A percentile compares a stretch with the other conserved stretches of the same genome.
Evolutionary conservation across 2,888 invertebrate genomes (phyloP).

Genomic region (Lamellibrachia satsuma): DNA sequence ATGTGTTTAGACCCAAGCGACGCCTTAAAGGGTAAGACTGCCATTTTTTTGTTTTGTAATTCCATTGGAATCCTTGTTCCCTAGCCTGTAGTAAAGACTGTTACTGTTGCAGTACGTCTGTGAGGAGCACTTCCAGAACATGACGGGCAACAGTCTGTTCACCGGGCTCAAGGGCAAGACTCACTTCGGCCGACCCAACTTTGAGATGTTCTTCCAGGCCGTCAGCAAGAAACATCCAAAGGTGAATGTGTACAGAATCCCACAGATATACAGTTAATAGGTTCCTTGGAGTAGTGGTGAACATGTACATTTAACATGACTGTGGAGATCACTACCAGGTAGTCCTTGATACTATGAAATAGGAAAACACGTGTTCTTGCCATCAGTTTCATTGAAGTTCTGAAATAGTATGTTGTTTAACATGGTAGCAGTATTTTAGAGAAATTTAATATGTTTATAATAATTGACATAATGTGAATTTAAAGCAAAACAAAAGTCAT

Average conservation of each 20-base stretch:
- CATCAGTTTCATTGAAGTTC: too few species aligned
- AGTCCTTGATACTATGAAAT: too few species aligned
- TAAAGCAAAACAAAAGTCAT: too few species aligned
- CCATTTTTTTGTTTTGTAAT: too few species aligned
- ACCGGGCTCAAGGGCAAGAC: slow-evolving; percentile 73
- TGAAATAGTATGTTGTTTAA: too few species aligned
- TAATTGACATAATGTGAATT: too few species aligned
- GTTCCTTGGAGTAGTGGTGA: neutral
- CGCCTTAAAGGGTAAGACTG: too few species aligned
- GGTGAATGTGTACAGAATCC: slow-evolving; percentile 55
- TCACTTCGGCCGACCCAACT: slow-evolving; percentile 74
- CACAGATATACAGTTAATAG: neutral
- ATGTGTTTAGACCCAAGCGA: too few species aligned
- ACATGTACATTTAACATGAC: neutral
- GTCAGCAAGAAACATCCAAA: slow-evolving; percentile 68
- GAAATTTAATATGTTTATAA: too few species aligned
- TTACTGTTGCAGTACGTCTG: slow-evolving; percentile 69
- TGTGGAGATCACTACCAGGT: neutral
- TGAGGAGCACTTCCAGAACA: slow-evolving; percentile 73
- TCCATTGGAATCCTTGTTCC: too few species aligned
- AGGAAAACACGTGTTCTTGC: neutral
- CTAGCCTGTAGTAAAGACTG: neutral
- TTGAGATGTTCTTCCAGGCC: slow-evolving; percentile 69
- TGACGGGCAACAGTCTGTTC: slow-evolving; percentile 71
- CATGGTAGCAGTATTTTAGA: too few species aligned